Percentiles rank a stretch among this genome's conserved stretches.
Evolutionary conservation across 2,113 vertebrate genomes (phyloP).

Genomic region (Marmota monax): DNA sequence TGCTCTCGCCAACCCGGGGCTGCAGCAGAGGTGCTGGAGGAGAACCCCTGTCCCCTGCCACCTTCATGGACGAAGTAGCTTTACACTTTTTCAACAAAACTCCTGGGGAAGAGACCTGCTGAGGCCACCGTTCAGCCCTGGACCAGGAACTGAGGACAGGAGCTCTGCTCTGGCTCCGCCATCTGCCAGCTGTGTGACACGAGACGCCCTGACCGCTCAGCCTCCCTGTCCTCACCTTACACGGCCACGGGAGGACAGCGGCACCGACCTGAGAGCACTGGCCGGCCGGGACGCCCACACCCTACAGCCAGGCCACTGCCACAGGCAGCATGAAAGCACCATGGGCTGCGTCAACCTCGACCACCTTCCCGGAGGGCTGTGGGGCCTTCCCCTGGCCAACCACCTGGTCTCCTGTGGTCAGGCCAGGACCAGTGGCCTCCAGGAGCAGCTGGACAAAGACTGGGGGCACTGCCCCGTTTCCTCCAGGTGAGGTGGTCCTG

Average conservation of each 20-base stretch:
- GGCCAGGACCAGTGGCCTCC: background rate
- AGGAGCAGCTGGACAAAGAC: background rate
- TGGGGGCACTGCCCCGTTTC: background rate
- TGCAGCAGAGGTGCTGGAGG: no score
- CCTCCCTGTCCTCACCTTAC: background rate
- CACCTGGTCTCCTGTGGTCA: background rate
- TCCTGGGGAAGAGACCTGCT: background rate
- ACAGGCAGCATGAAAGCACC: background rate
- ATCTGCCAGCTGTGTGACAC: background rate
- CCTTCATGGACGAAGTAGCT: background rate
- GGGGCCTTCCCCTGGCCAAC: background rate
- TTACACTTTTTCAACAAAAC: background rate
- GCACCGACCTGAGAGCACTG: background rate
- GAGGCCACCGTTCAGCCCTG: no score
- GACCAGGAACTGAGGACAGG: background rate
- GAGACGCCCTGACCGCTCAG: background rate
- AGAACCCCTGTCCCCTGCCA: background rate
- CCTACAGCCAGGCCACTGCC: background rate
- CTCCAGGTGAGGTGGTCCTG: background rate
- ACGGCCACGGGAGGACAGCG: background rate
- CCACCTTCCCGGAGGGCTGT: background rate
- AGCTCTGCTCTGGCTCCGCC: background rate
- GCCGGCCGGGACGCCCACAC: no score
- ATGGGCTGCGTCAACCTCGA: background rate
- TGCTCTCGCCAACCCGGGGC: no score